These are phyloP conservation scores for Telenomus remus DNA, from an alignment of 1,140 invertebrate genomes.

Conservation along the genomic window DNA sequence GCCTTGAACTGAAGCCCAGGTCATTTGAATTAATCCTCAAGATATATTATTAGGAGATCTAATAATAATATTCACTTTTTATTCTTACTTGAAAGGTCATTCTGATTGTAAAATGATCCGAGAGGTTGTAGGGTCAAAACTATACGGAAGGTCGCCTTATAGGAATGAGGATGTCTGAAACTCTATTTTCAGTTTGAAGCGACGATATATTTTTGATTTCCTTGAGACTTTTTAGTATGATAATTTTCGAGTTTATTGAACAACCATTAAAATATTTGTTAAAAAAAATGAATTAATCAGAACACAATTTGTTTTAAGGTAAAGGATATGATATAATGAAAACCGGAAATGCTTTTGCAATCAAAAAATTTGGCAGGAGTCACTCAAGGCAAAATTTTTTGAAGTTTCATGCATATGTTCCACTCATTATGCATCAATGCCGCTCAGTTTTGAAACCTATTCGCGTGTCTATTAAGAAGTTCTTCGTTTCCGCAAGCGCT, in stretches of 20 bases:
- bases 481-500: too few species aligned
- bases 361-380: conserved; percentile 39
- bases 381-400: conserved; percentile 31
- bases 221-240: too few species aligned
- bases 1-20: conserved; percentile 13
- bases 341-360: conserved; percentile 21
- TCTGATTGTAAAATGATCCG: background rate
- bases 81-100: background rate
- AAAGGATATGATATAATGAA: background rate
- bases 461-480: background rate
- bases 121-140: too few species aligned
- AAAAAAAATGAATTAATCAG: background rate
- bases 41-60: conserved; percentile 9
- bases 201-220: too few species aligned
- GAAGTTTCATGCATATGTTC: conserved; percentile 39
- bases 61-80: conserved; percentile 16
- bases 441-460: conserved; percentile 31
- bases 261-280: too few species aligned
- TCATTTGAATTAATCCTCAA: conserved; percentile 3
- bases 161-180: too few species aligned
- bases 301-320: too few species aligned
- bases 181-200: too few species aligned
- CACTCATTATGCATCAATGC: conserved; percentile 34
- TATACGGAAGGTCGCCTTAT: too few species aligned
- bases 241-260: too few species aligned